phyloP scores from a whole-genome alignment of 2,888 invertebrate species.

The Drosophila hamatofila region DNA sequence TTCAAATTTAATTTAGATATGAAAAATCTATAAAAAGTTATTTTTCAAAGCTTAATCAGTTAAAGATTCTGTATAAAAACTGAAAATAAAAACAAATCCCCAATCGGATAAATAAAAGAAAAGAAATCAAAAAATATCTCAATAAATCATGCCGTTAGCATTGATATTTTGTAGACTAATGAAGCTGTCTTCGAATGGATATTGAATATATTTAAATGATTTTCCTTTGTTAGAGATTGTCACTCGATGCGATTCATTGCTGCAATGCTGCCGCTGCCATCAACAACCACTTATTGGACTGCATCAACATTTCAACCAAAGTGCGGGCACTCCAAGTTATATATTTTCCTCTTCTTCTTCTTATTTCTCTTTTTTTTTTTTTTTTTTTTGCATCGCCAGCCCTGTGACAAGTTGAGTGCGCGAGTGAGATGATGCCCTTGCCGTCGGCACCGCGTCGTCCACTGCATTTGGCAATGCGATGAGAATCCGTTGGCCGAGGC shows the following conservation, averaged over 20 bases:
- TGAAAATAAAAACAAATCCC: neutral
- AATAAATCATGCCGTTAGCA: neutral
- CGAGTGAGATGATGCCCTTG: constrained; percentile 9
- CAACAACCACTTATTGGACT: constrained; percentile 44
- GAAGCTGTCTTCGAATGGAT: constrained; percentile 15
- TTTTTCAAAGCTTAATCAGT: too few species aligned
- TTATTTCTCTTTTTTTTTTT: neutral
- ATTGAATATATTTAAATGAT: constrained; percentile 11
- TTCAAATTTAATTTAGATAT: too few species aligned
- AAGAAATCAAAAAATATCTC: neutral
- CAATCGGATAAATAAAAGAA: neutral
- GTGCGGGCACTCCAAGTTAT: constrained; percentile 42
- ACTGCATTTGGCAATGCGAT: constrained; percentile 69
- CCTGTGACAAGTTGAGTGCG: constrained; percentile 55
- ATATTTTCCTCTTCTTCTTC: neutral
- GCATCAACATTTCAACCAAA: constrained; percentile 59
- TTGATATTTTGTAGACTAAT: constrained; percentile 10
- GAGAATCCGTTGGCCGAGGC: constrained; percentile 47
- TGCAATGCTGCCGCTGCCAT: constrained; percentile 11
- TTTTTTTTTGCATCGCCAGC: constrained; percentile 40
- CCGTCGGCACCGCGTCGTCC: constrained; percentile 24
- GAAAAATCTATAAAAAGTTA: too few species aligned
- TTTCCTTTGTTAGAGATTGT: constrained; percentile 25
- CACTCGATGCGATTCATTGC: constrained; percentile 34
- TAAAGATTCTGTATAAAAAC: neutral